A percentile compares a stretch with the other conserved stretches of the same genome.
Conservation (phyloP, 92 coral and sea anemone species). For the Diadumene lineata region DNA sequence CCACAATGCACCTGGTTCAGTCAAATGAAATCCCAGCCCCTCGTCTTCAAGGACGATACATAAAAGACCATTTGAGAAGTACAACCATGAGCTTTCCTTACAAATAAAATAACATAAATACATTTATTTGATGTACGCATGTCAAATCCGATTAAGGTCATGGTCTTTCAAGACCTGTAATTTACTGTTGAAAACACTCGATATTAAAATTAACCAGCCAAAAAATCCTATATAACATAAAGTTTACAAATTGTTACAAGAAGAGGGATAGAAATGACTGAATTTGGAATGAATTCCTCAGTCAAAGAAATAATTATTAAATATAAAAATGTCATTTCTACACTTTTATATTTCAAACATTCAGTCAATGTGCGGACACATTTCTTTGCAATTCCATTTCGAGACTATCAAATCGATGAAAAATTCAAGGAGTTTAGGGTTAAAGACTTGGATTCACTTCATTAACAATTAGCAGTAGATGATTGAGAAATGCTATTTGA, state of each 20-base stretch:
- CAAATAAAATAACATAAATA: background rate
- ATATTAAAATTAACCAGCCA: background rate
- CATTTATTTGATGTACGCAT: background rate
- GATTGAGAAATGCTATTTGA: background rate
- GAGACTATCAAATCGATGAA: no score
- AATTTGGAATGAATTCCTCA: background rate
- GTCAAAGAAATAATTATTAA: no score
- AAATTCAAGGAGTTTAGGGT: no score
- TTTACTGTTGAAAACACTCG: background rate
- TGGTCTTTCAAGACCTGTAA: background rate
- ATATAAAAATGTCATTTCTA: no score
- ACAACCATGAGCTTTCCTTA: background rate
- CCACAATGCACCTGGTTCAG: no score
- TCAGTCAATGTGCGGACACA: no score
- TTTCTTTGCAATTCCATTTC: no score
- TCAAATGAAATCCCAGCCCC: no score
- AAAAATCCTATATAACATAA: background rate
- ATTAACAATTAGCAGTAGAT: no score
- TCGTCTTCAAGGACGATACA: background rate
- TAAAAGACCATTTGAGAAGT: background rate
- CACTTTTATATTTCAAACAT: no score
- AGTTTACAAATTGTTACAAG: background rate
- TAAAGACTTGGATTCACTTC: no score
- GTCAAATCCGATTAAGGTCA: slow-evolving; percentile 7
- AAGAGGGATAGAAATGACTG: background rate